These are phyloP conservation scores for Mesocricetus auratus DNA, from an alignment of 2,113 vertebrate genomes.

Conservation along the genomic window DNA sequence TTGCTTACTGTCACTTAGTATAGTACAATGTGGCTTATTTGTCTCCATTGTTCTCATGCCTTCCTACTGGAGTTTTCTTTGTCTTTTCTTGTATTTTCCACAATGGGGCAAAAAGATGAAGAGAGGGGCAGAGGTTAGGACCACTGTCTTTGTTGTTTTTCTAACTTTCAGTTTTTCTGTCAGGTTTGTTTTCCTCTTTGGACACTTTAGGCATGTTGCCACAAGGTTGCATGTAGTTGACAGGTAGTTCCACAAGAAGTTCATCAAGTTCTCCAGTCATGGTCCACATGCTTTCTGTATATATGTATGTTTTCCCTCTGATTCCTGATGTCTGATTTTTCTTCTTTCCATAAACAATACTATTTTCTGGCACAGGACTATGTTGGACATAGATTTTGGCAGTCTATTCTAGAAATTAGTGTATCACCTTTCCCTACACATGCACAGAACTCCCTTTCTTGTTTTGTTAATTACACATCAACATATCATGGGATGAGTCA, in stretches of 20 bases:
- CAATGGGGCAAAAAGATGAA: too few species aligned
- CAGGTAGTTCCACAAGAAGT: neutral
- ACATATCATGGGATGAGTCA: neutral
- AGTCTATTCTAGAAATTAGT: neutral
- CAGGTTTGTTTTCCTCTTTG: too few species aligned
- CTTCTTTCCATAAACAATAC: neutral
- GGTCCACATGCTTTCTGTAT: neutral
- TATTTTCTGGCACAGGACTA: neutral
- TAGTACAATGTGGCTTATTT: too few species aligned
- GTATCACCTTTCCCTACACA: neutral
- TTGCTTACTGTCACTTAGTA: too few species aligned
- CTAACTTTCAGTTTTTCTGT: too few species aligned
- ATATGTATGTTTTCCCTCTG: neutral
- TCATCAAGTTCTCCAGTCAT: neutral
- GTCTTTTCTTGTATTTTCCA: too few species aligned
- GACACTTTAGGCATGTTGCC: neutral
- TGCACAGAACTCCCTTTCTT: neutral
- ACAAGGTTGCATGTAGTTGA: neutral
- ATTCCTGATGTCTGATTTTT: neutral
- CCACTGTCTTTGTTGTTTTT: too few species aligned
- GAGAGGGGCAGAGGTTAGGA: too few species aligned
- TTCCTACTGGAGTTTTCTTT: too few species aligned
- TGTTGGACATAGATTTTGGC: conserved; percentile 14
- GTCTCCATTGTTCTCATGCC: too few species aligned
- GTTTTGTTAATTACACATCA: conserved; percentile 16